Conservation (phyloP, 2,888 invertebrate species). For the Anticlea derivata region DNA sequence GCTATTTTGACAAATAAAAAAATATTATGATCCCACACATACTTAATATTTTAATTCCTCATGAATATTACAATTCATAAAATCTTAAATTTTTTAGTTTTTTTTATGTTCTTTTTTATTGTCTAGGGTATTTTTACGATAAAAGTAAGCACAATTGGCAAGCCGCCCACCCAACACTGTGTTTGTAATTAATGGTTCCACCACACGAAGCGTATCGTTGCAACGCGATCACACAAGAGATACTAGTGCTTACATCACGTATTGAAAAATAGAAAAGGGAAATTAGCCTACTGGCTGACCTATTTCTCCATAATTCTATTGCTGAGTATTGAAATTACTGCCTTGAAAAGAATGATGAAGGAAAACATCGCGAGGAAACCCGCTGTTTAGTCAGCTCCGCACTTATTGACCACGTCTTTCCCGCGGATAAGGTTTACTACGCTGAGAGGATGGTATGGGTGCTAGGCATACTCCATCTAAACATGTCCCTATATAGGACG, state of each 20-base stretch:
- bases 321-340: too few relatives aligned
- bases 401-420: too few relatives aligned
- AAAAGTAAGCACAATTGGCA: conserved; percentile 20
- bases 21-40: background rate
- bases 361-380: too few relatives aligned
- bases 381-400: too few relatives aligned
- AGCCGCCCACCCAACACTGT: conserved; percentile 10
- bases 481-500: too few relatives aligned
- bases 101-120: conserved; percentile 17
- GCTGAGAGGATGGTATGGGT: too few relatives aligned
- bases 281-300: background rate
- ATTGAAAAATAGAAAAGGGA: conserved; percentile 3
- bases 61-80: conserved; percentile 10
- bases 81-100: conserved; percentile 14
- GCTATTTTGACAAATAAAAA: too few relatives aligned
- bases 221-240: background rate
- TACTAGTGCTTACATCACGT: conserved; percentile 1
- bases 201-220: conserved; percentile 11
- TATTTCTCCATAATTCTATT: background rate
- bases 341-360: too few relatives aligned
- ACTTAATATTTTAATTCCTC: conserved; percentile 4
- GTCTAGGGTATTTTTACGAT: conserved; percentile 18
- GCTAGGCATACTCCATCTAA: too few relatives aligned
- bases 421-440: too few relatives aligned
- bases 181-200: conserved; percentile 16